Evolutionary conservation across 2,113 vertebrate species (phyloP).

Genomic region (Oryzias curvinotus): DNA sequence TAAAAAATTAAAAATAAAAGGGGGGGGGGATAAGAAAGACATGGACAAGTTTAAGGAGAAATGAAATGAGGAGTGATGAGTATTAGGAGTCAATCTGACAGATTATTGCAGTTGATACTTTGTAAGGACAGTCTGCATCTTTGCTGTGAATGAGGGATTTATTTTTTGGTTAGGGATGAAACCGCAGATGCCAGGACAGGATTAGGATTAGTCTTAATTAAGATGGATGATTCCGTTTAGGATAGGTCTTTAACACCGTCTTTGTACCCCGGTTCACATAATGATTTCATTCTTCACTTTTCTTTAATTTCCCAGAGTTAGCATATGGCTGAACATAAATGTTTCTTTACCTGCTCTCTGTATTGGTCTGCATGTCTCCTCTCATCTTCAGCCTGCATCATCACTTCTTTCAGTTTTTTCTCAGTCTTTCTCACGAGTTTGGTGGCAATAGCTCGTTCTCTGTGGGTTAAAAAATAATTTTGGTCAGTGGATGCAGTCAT

Average conservation of each 20-base stretch:
- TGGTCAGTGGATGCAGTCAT: neutral
- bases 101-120: constrained; percentile 58
- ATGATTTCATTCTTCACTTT: neutral
- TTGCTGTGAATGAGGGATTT: constrained; percentile 38
- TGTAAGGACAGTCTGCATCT: constrained; percentile 42
- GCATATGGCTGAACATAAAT: neutral
- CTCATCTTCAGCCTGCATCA: constrained; percentile 91
- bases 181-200: constrained; percentile 39
- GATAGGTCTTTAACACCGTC: constrained; percentile 35
- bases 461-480: constrained; percentile 33
- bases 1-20: constrained; percentile 1
- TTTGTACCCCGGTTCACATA: constrained; percentile 18
- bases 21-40: constrained; percentile 7
- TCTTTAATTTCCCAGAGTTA: too few species aligned
- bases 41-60: constrained; percentile 32
- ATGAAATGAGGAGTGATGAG: constrained; percentile 9
- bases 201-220: constrained; percentile 60
- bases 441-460: constrained; percentile 85
- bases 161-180: constrained; percentile 27
- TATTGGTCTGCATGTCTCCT: constrained; percentile 88
- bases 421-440: constrained; percentile 87
- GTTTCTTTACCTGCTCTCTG: constrained; percentile 83
- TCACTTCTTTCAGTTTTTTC: constrained; percentile 89
- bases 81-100: constrained; percentile 40
- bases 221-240: constrained; percentile 43